These are phyloP conservation scores for Minunthozetes semirufus DNA, from an alignment of 2,888 invertebrate genomes.

Conservation along the genomic window DNA sequence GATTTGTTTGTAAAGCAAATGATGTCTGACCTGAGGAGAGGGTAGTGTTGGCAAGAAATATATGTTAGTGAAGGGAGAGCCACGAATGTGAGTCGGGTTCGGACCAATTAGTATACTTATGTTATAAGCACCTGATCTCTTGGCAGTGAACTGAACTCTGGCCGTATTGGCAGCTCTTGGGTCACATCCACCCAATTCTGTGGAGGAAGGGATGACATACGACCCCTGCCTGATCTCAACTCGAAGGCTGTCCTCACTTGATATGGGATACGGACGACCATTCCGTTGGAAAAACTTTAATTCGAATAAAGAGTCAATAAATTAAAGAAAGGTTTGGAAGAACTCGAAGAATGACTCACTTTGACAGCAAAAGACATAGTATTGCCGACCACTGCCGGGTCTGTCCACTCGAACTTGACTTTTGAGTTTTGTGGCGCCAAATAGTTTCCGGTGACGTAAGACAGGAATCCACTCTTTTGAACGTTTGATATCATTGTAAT, in stretches of 20 bases:
- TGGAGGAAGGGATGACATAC: conserved; percentile 70
- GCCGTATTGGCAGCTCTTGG: conserved; percentile 77
- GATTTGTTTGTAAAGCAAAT: neutral
- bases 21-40: conserved; percentile 33
- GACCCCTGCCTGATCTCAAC: conserved; percentile 80
- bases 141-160: conserved; percentile 82
- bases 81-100: conserved; percentile 65
- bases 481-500: conserved; percentile 85
- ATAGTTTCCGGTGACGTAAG: conserved; percentile 86
- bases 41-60: conserved; percentile 64
- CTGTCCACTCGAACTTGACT: conserved; percentile 82
- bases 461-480: conserved; percentile 71
- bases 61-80: conserved; percentile 71
- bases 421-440: conserved; percentile 77
- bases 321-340: neutral
- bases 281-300: conserved; percentile 78
- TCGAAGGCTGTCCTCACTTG: conserved; percentile 80
- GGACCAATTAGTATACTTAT: conserved; percentile 71
- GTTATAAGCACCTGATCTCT: conserved; percentile 79
- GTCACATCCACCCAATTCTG: conserved; percentile 73
- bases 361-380: conserved; percentile 81
- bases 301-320: conserved; percentile 40
- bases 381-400: conserved; percentile 79
- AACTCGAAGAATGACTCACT: conserved; percentile 48
- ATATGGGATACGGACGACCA: conserved; percentile 87